These are phyloP conservation scores for Eufriesea mexicana DNA, from an alignment of 1,140 invertebrate genomes.

Conservation along the genomic window DNA sequence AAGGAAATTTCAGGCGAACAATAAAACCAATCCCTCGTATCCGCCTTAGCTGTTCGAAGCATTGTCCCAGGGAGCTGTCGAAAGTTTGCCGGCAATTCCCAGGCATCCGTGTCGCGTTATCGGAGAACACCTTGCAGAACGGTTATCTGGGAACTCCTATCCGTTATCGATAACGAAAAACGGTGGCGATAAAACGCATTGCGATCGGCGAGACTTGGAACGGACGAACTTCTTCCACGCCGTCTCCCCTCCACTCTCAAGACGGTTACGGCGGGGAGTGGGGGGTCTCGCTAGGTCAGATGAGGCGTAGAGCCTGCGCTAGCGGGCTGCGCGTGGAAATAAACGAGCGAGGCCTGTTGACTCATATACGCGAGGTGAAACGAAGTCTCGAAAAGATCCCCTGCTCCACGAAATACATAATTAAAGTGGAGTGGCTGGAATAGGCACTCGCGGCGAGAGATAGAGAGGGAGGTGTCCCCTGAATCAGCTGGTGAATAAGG, in stretches of 20 bases:
- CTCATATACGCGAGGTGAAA: conserved; percentile 37
- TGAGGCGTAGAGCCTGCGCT: conserved; percentile 53
- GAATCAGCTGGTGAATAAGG: conserved; percentile 61
- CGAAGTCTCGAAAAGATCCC: conserved; percentile 42
- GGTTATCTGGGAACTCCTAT: conserved; percentile 29
- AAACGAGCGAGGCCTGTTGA: conserved; percentile 43
- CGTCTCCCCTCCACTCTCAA: too few relatives aligned
- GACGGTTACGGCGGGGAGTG: too few relatives aligned
- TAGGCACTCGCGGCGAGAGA: not conserved
- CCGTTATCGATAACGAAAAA: conserved; percentile 47
- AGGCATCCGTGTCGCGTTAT: not conserved
- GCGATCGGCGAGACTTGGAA: too few relatives aligned
- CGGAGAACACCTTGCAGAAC: conserved; percentile 7
- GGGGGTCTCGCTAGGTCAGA: too few relatives aligned
- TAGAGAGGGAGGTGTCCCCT: conserved; percentile 16
- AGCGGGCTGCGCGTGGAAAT: not conserved
- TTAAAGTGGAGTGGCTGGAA: conserved; percentile 45
- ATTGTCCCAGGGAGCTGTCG: not conserved
- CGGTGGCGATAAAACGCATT: conserved; percentile 17
- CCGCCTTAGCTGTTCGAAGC: not conserved
- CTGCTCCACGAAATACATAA: conserved; percentile 56
- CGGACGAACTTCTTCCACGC: not conserved
- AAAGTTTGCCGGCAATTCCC: conserved; percentile 17
- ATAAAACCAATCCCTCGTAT: not conserved
- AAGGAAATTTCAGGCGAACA: not conserved